Evolutionary conservation across 2,888 invertebrate species (phyloP), one percentile per base, ranked within the genome.

Genomic region (Pyrgus malvae): DNA sequence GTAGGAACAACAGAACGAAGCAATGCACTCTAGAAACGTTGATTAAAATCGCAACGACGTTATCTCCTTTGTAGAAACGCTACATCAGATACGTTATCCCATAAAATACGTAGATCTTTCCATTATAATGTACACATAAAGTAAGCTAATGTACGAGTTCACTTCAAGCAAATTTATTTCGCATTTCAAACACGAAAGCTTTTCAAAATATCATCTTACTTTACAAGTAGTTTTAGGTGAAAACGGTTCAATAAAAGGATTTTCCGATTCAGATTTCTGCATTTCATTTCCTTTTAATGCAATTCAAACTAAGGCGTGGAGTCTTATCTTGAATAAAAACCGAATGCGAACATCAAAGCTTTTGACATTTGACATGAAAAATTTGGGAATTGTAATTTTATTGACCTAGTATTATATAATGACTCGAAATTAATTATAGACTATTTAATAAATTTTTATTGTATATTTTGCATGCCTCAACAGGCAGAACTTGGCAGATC

Each of bases 21-120:
- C 48, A 25, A 48, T 37, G 48, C 33, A 35, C 46, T 48, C 27
- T 25, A 25, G 37, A 12, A 17, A 48, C 8, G 48, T 48, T 48
- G 48, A 48, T 48, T 35, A 48, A 48, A 48, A 48, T 48, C 25
- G 35, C 35, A 48, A 48, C 16, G 37, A 16, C 25, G 25, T 37
- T 48, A 25, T 23, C 23, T 40, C 23, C 7, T 40, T 40, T 40
- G 23, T 21, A 40, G 14, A 8, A 8, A 6, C 23, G 12, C 12
- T 40, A 8, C 2, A 9, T 38, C 38, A 38, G 21, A 37, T 37
- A 37, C 8, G 6, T 4, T 6, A 23, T 4, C 3, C 3, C 23
- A 23, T 23, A 3, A 23, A 6, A 23, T 23, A n/a, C n/a, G 4
- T 23, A 23, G 14, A 16, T 35, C 8, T 16, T 35, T 17, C 16